Evolutionary conservation across 2,888 invertebrate species (phyloP), one percentile per base, ranked within the genome.

Genomic region (Malthinus seriepunctatus): DNA sequence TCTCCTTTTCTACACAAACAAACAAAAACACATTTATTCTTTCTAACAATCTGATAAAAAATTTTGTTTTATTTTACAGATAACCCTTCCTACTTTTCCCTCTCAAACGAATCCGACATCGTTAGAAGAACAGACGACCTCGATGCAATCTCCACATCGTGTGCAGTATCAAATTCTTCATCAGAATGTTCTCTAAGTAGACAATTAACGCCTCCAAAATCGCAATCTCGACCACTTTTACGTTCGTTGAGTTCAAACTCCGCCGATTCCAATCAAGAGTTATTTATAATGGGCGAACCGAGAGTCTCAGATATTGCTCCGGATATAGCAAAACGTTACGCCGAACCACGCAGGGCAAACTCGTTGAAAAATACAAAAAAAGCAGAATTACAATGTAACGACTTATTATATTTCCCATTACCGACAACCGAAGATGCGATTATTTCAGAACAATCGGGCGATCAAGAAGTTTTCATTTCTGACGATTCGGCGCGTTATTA

Each of bases 61-160:
- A 11, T 14, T 15, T 7, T 14, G 5, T 15, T 38, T 42, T 42
- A 8, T 23, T 81, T 83, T 68, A 67, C 84, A 89, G 90, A 90
- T 80, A 90, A 90, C 78, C 90, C 90, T 44, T 89, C 89, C 63
- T 90, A 90, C 76, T 90, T 90, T 77, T 84, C 88, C 71, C 78
- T 89, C 70, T 82, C 84, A 65, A 81, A 84, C 71, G 82, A 74
- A 61, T 71, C 73, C 46, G 56, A 67, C 5, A 5, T 5, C 3
- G 5, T 23, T 3, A 23, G 23, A 23, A 23, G 23, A 23, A 23
- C 23, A n/a, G 39, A 15, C 1, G 39, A 42, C 15, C 14, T n/a
- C 9, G 39, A 42, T 42, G 39, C 39, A 1, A 42, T 42, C 23
- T 61, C 67, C 3, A 12, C 56, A 1, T 39, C 62, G 14, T 66